phyloP scores from a whole-genome alignment of 2,113 vertebrate genomes.

The Xerus inauris region DNA sequence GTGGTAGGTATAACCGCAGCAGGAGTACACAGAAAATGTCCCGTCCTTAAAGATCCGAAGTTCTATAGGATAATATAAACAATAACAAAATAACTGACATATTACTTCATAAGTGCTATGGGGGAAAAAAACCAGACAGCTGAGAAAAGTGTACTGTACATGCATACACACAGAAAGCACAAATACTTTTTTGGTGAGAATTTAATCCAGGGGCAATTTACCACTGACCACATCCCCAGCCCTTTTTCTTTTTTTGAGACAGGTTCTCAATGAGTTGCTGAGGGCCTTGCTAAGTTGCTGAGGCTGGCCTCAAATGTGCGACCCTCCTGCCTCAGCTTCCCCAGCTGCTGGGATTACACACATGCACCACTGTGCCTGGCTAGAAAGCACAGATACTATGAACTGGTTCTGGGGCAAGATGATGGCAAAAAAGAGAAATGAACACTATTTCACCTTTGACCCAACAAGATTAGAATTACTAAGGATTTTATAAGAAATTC shows the following conservation, averaged over 20 bases:
- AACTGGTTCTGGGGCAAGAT: background rate
- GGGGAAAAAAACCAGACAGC: background rate
- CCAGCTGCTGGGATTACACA: no score
- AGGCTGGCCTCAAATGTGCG: no score
- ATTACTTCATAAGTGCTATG: background rate
- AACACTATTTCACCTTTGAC: background rate
- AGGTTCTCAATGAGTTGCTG: no score
- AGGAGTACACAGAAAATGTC: constrained; percentile 13
- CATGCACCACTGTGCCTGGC: no score
- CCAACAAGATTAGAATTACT: background rate
- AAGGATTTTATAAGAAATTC: background rate
- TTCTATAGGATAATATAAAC: background rate
- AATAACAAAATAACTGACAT: background rate
- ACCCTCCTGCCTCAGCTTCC: no score
- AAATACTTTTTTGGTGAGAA: no score
- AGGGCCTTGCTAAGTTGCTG: no score
- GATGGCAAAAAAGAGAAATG: background rate
- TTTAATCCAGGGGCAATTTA: no score
- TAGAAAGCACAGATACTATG: background rate
- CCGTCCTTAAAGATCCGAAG: background rate
- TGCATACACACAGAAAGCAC: background rate
- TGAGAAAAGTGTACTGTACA: background rate
- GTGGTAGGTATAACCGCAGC: background rate
- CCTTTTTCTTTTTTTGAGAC: no score
- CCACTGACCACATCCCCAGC: no score